Evolutionary conservation across 2,888 invertebrate species (phyloP), one percentile per base, ranked within the genome.

Genomic region (Nycteola revayana): DNA sequence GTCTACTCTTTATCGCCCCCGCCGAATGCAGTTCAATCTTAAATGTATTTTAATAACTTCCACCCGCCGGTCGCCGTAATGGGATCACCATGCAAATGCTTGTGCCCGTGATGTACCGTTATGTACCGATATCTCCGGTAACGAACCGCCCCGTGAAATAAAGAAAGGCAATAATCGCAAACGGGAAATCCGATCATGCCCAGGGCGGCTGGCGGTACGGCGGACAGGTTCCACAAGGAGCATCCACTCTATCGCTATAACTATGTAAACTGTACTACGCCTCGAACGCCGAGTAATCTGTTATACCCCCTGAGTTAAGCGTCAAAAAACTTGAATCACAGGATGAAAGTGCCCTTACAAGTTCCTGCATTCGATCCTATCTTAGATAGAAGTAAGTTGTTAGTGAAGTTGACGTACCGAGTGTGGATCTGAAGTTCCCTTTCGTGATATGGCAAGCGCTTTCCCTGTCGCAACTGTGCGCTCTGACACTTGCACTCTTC

Each of bases 1-100:
- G 77, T 77, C 75, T 75, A 73, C 78, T 69, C 73, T 78, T 84
- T 84, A 86, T 84, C 83, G 75, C 71, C 67, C 60, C 68, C 58
- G 44, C 72, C 75, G 66, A 82, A 79, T 75, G 68, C 79, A 61
- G 71, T 73, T 56, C 75, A 69, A 84, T 83, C 80, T 85, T 81
- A 79, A 83, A 80, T 70, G 76, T 77, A 82, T 84, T 85, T 84
- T 82, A 86, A 84, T 84, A 84, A 83, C 77, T 77, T 81, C 80
- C 74, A 75, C 74, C 75, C 68, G 70, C 73, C 69, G 65, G 76
- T 77, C 67, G 66, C 73, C 64, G 69, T 83, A 83, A 84, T 82
- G 77, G 77, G 72, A 74, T 70, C 73, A 73, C 78, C 78, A 85
- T 84, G 84, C 85, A 85, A 85, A 86, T 82, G 66, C 74, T 63